These are phyloP conservation scores for Eumaeus atala DNA, from an alignment of 1,140 invertebrate species.

Conservation along the genomic window DNA sequence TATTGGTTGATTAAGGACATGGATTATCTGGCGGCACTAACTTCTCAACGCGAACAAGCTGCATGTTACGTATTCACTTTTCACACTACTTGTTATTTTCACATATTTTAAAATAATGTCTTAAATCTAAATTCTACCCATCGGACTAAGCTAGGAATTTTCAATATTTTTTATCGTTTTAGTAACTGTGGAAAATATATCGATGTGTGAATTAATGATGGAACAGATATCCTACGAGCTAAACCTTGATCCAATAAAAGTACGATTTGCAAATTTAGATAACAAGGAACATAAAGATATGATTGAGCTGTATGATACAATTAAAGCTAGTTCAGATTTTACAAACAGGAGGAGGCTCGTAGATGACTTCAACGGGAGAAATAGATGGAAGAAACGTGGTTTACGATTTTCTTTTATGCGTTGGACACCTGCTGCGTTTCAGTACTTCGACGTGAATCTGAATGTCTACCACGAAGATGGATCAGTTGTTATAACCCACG, in stretches of 20 bases:
- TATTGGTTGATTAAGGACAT: too few species aligned
- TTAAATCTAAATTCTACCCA: too few species aligned
- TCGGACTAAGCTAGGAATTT: too few species aligned
- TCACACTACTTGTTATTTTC: too few species aligned
- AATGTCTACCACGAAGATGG: constrained; percentile 84
- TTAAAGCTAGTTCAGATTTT: constrained; percentile 77
- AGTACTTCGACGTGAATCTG: constrained; percentile 77
- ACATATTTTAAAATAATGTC: too few species aligned
- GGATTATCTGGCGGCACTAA: too few species aligned
- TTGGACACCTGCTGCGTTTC: constrained; percentile 73
- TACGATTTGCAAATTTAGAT: constrained; percentile 78
- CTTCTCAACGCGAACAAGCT: too few species aligned
- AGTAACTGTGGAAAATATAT: constrained; percentile 79
- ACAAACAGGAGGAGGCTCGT: constrained; percentile 73
- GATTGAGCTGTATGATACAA: constrained; percentile 73
- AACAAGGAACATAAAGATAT: constrained; percentile 48
- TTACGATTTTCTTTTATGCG: constrained; percentile 79
- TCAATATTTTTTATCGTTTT: not conserved
- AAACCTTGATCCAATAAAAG: constrained; percentile 80
- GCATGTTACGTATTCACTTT: too few species aligned
- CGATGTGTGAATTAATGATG: constrained; percentile 85
- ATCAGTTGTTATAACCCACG: constrained; percentile 82
- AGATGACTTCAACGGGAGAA: constrained; percentile 78
- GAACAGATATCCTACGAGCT: constrained; percentile 84
- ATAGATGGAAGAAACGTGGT: constrained; percentile 86